Conservation (phyloP, 2,888 invertebrate genomes). For the Pammene aurita region DNA sequence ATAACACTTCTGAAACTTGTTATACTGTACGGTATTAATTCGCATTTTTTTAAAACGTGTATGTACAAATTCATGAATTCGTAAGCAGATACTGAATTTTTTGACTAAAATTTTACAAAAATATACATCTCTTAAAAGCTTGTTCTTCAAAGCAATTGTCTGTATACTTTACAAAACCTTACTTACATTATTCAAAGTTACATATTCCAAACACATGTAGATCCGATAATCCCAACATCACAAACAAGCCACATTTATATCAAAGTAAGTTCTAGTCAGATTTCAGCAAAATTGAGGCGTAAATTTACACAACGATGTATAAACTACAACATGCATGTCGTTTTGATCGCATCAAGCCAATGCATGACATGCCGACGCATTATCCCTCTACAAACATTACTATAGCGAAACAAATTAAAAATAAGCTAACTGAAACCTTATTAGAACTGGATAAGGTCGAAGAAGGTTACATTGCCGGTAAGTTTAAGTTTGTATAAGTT, state of each 20-base stretch:
- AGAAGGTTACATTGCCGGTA: slow-evolving; percentile 18
- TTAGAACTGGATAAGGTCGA: slow-evolving; percentile 34
- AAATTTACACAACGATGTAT: slow-evolving; percentile 51
- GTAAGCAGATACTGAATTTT: too few species aligned
- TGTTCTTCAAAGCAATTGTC: neutral
- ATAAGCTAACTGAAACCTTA: slow-evolving; percentile 30
- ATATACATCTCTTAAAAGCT: neutral
- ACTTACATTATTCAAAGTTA: neutral
- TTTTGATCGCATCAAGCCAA: slow-evolving; percentile 65
- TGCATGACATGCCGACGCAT: slow-evolving; percentile 60
- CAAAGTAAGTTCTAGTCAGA: slow-evolving; percentile 34
- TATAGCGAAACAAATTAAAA: slow-evolving; percentile 20
- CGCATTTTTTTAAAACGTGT: too few species aligned
- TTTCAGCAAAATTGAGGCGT: slow-evolving; percentile 31
- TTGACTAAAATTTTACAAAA: too few species aligned
- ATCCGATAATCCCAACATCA: slow-evolving; percentile 4
- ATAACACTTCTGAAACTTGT: too few species aligned
- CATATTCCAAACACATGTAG: slow-evolving; percentile 8
- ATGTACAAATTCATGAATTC: too few species aligned
- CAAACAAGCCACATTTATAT: slow-evolving; percentile 24
- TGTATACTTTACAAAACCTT: slow-evolving; percentile 1
- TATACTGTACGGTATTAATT: too few species aligned
- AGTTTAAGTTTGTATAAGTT: slow-evolving; percentile 53
- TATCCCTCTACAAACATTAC: slow-evolving; percentile 49
- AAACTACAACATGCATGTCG: slow-evolving; percentile 62